Conservation (phyloP, 2,797 vertebrate genomes). For the Oophaga sylvatica region DNA sequence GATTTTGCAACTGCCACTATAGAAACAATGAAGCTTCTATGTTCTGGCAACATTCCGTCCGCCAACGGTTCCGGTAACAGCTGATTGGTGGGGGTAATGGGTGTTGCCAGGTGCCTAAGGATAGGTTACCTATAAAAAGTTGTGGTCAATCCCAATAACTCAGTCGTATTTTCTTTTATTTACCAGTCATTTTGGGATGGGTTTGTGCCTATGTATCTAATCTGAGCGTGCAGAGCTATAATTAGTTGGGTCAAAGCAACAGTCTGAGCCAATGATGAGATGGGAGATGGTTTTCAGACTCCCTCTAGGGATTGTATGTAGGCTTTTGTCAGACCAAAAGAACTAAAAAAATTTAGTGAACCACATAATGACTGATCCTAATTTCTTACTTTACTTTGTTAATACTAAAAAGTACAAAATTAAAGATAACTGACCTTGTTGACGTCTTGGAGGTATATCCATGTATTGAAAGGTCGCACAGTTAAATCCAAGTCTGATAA, state of each 20-base stretch:
- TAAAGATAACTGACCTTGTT: slow-evolving; percentile 79
- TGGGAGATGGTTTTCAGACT: neutral
- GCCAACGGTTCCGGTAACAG: no score
- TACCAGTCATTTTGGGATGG: no score
- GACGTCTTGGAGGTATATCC: slow-evolving; percentile 95
- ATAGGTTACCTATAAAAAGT: no score
- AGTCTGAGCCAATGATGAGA: neutral
- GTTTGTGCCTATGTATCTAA: neutral
- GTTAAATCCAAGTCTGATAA: slow-evolving; percentile 90
- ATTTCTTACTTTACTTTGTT: neutral
- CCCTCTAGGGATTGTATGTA: neutral
- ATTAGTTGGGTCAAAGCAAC: neutral
- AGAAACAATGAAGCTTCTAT: no score
- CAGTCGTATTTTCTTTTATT: no score
- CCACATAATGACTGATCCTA: neutral
- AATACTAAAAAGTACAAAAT: neutral
- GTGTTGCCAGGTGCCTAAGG: no score
- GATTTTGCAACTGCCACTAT: no score
- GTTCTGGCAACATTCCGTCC: no score
- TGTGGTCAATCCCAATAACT: no score
- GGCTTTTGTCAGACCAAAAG: neutral
- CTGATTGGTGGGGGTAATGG: no score
- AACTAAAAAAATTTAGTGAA: neutral
- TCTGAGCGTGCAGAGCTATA: neutral
- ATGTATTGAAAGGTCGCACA: slow-evolving; percentile 87